A percentile compares a stretch with the other conserved stretches of the same genome.
Conservation (phyloP, 2,888 invertebrate species). For the Ptycholaimellus sp. region DNA sequence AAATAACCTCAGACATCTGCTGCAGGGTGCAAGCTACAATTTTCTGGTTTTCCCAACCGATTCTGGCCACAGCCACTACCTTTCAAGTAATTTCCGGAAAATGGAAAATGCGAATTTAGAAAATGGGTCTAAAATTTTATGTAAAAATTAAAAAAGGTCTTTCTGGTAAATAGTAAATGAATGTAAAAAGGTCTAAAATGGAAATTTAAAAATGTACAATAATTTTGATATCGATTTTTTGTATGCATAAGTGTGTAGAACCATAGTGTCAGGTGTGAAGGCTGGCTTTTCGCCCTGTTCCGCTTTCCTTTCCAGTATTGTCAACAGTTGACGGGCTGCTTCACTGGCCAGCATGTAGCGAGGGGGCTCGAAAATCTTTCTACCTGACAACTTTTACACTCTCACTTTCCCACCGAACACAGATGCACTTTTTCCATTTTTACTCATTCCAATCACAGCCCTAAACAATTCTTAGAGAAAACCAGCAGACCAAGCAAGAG, state of each 20-base stretch:
- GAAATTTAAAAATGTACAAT: no score
- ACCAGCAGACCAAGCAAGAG: slow-evolving; percentile 1
- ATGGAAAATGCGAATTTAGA: no score
- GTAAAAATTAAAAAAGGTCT: neutral
- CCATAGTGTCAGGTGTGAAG: no score
- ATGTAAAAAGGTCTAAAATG: neutral
- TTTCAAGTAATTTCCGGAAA: slow-evolving; percentile 18
- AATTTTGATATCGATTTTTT: no score
- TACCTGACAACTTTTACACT: no score
- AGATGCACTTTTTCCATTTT: neutral
- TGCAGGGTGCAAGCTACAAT: slow-evolving; percentile 49
- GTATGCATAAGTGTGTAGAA: no score
- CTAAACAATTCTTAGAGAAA: slow-evolving; percentile 1
- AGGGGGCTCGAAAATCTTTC: slow-evolving; percentile 70
- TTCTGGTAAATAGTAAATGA: neutral
- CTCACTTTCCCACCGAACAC: neutral
- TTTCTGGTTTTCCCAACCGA: slow-evolving; percentile 56
- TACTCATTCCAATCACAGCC: neutral
- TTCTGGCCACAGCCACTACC: slow-evolving; percentile 64
- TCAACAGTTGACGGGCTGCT: slow-evolving; percentile 57
- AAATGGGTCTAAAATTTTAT: neutral
- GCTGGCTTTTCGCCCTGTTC: slow-evolving; percentile 4
- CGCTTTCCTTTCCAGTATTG: slow-evolving; percentile 37
- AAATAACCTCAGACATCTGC: slow-evolving; percentile 47
- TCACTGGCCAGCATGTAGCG: slow-evolving; percentile 70